phyloP scores from a whole-genome alignment of 2,113 vertebrate genomes.

The Helogale parvula region DNA sequence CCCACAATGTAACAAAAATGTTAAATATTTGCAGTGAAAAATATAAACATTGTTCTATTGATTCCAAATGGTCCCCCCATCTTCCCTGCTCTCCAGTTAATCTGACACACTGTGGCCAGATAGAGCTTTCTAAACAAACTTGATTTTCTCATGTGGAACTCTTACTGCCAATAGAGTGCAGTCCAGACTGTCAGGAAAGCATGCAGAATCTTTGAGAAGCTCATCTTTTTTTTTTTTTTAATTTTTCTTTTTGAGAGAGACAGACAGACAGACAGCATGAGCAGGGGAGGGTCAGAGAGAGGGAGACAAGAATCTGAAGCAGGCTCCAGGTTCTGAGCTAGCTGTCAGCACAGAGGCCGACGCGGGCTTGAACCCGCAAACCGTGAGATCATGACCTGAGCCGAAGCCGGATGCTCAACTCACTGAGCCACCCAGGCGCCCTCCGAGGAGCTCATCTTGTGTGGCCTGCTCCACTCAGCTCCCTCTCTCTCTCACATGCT shows the following conservation, averaged over 20 bases:
- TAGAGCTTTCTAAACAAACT: conserved; percentile 26
- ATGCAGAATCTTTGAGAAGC: background rate
- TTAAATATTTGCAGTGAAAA: conserved; percentile 34
- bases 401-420: no score
- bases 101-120: background rate
- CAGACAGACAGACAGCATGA: no score
- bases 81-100: background rate
- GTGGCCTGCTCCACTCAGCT: background rate
- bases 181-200: background rate
- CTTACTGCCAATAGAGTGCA: background rate
- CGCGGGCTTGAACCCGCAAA: no score
- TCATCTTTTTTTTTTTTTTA: background rate
- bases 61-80: background rate
- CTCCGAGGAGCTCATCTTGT: no score
- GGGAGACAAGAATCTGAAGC: no score
- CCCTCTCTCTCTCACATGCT: background rate
- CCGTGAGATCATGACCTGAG: no score
- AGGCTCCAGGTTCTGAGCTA: no score
- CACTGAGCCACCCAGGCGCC: no score
- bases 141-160: conserved; percentile 9
- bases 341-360: no score
- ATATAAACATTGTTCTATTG: background rate
- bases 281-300: no score
- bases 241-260: no score
- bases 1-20: background rate